These are phyloP conservation scores for Psittacula echo DNA, from an alignment of 2,797 vertebrate species.

Conservation along the genomic window DNA sequence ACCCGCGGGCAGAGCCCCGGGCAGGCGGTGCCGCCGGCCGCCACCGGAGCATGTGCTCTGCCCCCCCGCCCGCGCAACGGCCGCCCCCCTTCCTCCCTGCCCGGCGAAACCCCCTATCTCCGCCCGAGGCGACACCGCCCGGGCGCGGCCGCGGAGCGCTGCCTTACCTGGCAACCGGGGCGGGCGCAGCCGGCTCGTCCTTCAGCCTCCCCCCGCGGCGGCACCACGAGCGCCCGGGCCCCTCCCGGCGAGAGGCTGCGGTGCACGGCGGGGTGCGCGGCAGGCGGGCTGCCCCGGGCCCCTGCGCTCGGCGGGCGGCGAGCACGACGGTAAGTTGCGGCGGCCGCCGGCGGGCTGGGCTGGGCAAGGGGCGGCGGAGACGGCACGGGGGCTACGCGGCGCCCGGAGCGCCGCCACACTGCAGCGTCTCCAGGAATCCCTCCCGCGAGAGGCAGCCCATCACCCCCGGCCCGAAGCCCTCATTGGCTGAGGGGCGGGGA, in stretches of 20 bases:
- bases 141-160: not conserved
- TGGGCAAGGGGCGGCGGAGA: conserved; percentile 57
- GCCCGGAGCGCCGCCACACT: conserved; percentile 82
- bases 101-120: not conserved
- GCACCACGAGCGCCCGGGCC: conserved; percentile 41
- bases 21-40: conserved; percentile 42
- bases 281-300: conserved; percentile 50
- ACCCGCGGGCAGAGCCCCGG: not conserved
- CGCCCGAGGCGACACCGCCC: not conserved
- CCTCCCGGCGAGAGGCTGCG: conserved; percentile 71
- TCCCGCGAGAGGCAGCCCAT: conserved; percentile 83
- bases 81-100: not conserved
- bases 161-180: conserved; percentile 75
- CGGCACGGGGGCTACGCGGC: conserved; percentile 78
- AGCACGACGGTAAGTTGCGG: conserved; percentile 69
- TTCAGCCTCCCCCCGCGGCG: conserved; percentile 33
- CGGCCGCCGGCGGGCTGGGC: conserved; percentile 25
- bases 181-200: conserved; percentile 46
- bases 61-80: conserved; percentile 44
- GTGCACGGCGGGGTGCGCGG: conserved; percentile 60
- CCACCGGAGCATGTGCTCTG: conserved; percentile 50
- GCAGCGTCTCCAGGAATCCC: conserved; percentile 91
- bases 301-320: conserved; percentile 44
- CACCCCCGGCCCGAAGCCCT: conserved; percentile 65
- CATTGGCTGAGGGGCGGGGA: conserved; percentile 85